phyloP scores from a whole-genome alignment of 2,797 vertebrate genomes.

The Acanthornis magna region DNA sequence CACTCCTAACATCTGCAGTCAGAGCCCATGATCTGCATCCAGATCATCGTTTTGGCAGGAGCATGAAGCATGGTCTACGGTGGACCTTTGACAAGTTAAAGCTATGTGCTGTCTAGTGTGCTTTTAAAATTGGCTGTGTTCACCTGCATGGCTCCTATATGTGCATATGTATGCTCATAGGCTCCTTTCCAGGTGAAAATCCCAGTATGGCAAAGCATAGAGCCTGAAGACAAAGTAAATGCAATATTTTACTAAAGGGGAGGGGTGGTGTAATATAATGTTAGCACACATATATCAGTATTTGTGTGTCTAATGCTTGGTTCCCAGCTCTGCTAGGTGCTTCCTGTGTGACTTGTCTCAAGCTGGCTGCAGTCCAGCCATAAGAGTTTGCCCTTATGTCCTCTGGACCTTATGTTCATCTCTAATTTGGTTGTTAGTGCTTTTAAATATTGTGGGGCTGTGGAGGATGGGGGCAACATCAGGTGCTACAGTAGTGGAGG shows the following conservation, averaged over 20 bases:
- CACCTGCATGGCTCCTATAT: background rate
- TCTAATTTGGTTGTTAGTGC: background rate
- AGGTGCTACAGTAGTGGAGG: background rate
- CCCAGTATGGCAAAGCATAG: background rate
- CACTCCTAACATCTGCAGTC: conserved; percentile 74
- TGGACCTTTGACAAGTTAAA: conserved; percentile 38
- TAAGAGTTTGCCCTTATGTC: background rate
- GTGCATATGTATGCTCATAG: background rate
- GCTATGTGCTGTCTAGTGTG: background rate
- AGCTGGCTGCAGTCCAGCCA: background rate
- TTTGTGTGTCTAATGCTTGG: background rate
- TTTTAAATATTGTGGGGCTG: background rate
- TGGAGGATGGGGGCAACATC: background rate
- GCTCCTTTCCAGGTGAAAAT: background rate
- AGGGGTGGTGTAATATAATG: background rate
- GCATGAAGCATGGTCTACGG: background rate
- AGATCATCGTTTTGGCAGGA: conserved; percentile 62
- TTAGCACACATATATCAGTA: background rate
- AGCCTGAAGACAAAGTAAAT: background rate
- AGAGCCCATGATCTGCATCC: conserved; percentile 69
- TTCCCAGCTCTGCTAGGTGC: background rate
- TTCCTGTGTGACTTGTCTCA: background rate
- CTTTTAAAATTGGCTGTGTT: background rate
- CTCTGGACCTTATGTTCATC: background rate
- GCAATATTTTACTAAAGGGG: background rate